Evolutionary conservation across 64 coral and sea anemone genomes (phyloP).

Genomic region (Stylophora pistillata): DNA sequence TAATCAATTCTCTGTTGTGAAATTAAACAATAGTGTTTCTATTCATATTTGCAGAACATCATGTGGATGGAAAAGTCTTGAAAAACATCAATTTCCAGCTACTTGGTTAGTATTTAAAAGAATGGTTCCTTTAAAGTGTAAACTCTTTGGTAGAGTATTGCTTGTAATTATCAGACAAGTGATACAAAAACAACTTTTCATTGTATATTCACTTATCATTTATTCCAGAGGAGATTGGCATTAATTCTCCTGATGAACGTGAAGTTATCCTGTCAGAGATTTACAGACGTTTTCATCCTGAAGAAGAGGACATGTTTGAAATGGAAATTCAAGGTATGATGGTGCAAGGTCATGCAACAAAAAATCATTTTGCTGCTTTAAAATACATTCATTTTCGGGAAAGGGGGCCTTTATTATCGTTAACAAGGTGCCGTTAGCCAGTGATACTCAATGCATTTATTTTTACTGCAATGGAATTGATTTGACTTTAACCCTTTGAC

Average conservation of each 20-base stretch:
- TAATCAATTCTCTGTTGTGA: not conserved
- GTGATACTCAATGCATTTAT: too few relatives aligned
- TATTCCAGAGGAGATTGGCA: slow-evolving; percentile 88
- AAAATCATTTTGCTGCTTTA: not conserved
- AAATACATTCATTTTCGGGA: too few relatives aligned
- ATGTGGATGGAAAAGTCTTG: slow-evolving; percentile 78
- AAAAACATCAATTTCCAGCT: slow-evolving; percentile 83
- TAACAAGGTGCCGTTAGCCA: too few relatives aligned
- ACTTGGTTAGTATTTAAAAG: slow-evolving; percentile 58
- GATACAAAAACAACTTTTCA: too few relatives aligned
- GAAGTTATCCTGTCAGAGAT: slow-evolving; percentile 86
- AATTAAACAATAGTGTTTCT: not conserved
- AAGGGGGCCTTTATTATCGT: too few relatives aligned
- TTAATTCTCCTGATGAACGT: slow-evolving; percentile 77
- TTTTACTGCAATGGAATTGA: too few relatives aligned
- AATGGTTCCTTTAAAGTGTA: too few relatives aligned
- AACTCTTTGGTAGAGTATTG: too few relatives aligned
- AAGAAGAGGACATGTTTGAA: slow-evolving; percentile 79
- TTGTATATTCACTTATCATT: not conserved
- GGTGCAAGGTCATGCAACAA: not conserved
- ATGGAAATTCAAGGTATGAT: slow-evolving; percentile 84
- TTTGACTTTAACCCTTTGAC: too few relatives aligned
- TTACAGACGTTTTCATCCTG: slow-evolving; percentile 70
- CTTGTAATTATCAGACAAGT: too few relatives aligned
- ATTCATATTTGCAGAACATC: slow-evolving; percentile 44